Conservation (phyloP, 2,113 vertebrate genomes). For the Menura novaehollandiae region DNA sequence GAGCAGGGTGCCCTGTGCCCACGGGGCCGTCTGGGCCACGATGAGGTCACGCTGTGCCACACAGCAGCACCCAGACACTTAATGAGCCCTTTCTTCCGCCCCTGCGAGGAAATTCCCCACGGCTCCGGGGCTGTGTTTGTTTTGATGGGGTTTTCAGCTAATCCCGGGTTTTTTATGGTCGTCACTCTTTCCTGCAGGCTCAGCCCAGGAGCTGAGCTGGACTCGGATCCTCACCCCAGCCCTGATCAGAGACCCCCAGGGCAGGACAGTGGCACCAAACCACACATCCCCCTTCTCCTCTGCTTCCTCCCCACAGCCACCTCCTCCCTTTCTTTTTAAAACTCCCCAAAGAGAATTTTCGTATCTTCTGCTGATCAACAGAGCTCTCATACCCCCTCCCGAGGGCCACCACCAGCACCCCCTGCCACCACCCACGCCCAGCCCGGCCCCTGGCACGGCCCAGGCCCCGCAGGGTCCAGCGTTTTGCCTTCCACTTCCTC, state of each 20-base stretch:
- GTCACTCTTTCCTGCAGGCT: rapidly evolving
- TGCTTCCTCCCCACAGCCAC: background rate
- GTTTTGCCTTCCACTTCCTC: background rate
- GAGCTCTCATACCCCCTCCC: background rate
- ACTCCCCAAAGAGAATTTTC: rapidly evolving
- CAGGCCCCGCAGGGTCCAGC: rapidly evolving
- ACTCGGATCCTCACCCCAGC: rapidly evolving
- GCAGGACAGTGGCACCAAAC: background rate
- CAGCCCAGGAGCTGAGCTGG: background rate
- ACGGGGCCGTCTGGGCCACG: background rate
- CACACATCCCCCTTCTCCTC: background rate
- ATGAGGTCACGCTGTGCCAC: background rate
- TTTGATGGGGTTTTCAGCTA: background rate
- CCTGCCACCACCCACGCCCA: background rate
- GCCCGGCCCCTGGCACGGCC: too few relatives aligned
- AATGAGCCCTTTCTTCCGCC: background rate
- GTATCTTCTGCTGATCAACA: rapidly evolving
- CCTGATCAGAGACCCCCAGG: rapidly evolving
- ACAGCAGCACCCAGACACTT: background rate
- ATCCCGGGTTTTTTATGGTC: background rate
- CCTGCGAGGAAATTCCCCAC: background rate
- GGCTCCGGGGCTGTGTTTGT: background rate
- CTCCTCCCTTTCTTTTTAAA: background rate
- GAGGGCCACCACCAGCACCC: rapidly evolving
- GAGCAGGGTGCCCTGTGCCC: background rate